Conservation (phyloP, 2,797 vertebrate genomes). For the Paratrypauchen microcephalus region DNA sequence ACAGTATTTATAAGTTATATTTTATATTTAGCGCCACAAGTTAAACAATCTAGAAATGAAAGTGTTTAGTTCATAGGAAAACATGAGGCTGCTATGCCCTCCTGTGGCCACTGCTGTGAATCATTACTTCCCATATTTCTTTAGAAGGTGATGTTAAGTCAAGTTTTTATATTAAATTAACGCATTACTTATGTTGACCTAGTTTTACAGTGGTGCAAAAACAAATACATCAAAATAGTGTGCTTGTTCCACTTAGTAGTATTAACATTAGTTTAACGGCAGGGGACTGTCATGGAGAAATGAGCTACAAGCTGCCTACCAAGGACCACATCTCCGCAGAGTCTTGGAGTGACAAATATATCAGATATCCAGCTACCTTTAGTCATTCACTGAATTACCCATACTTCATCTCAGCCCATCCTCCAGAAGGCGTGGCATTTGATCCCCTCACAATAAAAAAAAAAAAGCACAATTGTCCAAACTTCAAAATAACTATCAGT, state of each 20-base stretch:
- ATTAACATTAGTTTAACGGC: background rate
- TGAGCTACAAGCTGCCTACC: slow-evolving; percentile 14
- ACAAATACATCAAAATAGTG: background rate
- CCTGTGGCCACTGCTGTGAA: slow-evolving; percentile 73
- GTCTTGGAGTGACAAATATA: slow-evolving; percentile 43
- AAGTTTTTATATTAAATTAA: background rate
- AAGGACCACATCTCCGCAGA: background rate
- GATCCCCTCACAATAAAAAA: slow-evolving; percentile 31
- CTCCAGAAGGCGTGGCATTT: slow-evolving; percentile 41
- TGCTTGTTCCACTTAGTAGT: background rate
- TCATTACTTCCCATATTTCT: slow-evolving; percentile 44
- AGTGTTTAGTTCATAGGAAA: slow-evolving; percentile 55
- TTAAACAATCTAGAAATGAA: slow-evolving; percentile 1
- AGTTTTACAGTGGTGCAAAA: background rate
- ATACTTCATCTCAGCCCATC: slow-evolving; percentile 50
- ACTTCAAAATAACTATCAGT: slow-evolving; percentile 62
- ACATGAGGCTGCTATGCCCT: slow-evolving; percentile 75
- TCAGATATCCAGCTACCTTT: slow-evolving; percentile 42
- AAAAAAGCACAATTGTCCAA: slow-evolving; percentile 23
- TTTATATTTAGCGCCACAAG: background rate
- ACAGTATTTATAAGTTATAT: background rate
- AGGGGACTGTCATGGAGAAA: slow-evolving; percentile 6
- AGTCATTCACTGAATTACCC: slow-evolving; percentile 45
- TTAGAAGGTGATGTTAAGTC: background rate
- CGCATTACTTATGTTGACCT: no score